Evolutionary conservation across 2,888 invertebrate species (phyloP), one percentile per base, ranked within the genome.

Genomic region (Hedychridium roseum): DNA sequence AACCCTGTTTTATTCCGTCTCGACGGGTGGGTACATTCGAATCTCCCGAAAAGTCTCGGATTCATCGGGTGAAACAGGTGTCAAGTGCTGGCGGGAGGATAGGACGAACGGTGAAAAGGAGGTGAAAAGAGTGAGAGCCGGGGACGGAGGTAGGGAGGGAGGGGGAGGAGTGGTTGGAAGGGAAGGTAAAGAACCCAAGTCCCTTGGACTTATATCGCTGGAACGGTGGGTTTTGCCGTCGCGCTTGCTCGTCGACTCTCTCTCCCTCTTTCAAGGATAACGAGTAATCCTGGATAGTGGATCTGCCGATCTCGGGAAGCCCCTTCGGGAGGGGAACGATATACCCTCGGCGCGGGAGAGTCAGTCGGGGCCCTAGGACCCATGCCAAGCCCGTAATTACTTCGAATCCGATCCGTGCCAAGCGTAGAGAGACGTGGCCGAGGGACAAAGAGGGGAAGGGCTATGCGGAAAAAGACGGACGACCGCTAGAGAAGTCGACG

Each of bases 201-300:
- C 55, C 51, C 54, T 58, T 64, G 58, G 60, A 64, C 64, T 64
- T 57, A 60, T 65, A 60, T 58, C 57, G 55, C 49, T 46, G 53
- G 57, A 63, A 64, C 60, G 64, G 58, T 51, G 59, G 50, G 53
- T n/a, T n/a, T n/a, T n/a, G n/a, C 57, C 62, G 59, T 50, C 54
- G 52, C 55, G 58, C 58, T 54, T 54, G 44, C 58, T 50, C 53
- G n/a, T n/a, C n/a, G n/a, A n/a, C n/a, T n/a, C n/a, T n/a, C n/a
- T n/a, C n/a, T n/a, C n/a, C n/a, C n/a, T n/a, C 60, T 71, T 56
- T 73, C 74, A 74, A 74, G 74, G 74, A 70, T 71, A 75, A 71
- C 75, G 64, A 68, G 73, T 72, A 71, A 71, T 73, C 66, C 71
- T 66, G 70, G 69, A 68, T 64, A 61, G 64, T 63, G 68, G 61